A percentile compares a stretch with the other conserved stretches of the same genome.
Evolutionary conservation across 2,113 vertebrate species (phyloP).

Genomic region (Rhegmatorhina hoffmannsi): DNA sequence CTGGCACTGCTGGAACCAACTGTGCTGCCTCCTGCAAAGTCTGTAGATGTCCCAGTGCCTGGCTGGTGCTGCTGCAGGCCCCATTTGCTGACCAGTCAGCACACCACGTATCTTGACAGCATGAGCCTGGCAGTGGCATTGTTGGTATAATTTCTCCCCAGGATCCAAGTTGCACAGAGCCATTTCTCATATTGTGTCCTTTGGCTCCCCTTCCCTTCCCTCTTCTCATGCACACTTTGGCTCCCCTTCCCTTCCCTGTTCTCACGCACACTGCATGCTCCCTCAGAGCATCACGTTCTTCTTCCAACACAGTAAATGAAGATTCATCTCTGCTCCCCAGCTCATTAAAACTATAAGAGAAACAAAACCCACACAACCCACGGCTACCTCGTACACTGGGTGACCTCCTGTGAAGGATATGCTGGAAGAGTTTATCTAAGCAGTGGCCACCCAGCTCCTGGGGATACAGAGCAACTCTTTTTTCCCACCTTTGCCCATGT

Average conservation of each 20-base stretch:
- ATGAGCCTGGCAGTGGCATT: not conserved
- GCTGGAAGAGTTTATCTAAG: not conserved
- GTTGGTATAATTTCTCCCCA: not conserved
- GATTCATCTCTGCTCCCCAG: not conserved
- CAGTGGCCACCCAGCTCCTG: not conserved
- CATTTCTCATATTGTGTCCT: not conserved
- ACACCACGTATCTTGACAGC: not conserved
- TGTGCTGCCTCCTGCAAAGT: not conserved
- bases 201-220: not conserved
- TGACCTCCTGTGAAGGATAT: not conserved
- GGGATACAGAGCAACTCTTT: not conserved
- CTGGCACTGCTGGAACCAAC: not conserved
- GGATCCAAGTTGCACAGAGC: not conserved
- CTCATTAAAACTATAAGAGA: not conserved
- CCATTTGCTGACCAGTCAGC: not conserved
- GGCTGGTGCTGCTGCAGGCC: not conserved
- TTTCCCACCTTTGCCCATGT: not conserved
- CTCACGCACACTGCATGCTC: not conserved
- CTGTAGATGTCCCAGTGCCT: not conserved
- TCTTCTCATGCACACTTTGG: not conserved
- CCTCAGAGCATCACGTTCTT: not conserved
- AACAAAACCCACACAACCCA: not conserved
- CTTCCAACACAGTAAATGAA: not conserved
- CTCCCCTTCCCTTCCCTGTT: not conserved
- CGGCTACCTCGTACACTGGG: not conserved